Evolutionary conservation across 2,888 invertebrate species (phyloP).

Genomic region (Flexamia atlantica): DNA sequence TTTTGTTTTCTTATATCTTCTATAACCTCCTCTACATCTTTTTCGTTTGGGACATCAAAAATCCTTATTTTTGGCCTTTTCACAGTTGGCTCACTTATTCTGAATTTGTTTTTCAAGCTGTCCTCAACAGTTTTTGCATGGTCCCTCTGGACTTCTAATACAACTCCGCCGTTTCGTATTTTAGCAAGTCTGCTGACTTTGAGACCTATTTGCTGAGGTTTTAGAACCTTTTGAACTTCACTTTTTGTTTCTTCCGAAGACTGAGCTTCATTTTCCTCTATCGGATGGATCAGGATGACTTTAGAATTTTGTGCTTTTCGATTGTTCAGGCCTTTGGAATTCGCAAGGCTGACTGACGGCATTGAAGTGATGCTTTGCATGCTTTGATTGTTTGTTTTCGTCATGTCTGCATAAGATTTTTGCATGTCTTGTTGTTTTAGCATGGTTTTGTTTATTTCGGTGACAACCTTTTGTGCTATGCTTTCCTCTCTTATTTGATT

Average conservation of each 20-base stretch:
- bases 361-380: too few relatives aligned
- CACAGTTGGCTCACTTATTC: not conserved
- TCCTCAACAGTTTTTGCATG: not conserved
- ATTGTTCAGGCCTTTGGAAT: not conserved
- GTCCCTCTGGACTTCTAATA: not conserved
- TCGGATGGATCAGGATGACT: conserved; percentile 6
- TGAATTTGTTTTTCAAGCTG: not conserved
- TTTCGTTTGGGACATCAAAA: conserved; percentile 11
- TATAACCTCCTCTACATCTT: not conserved
- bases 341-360: too few relatives aligned
- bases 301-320: not conserved
- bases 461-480: not conserved
- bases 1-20: not conserved
- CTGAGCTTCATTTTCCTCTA: not conserved
- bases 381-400: not conserved
- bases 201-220: not conserved
- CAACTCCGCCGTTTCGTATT: conserved; percentile 26
- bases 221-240: not conserved
- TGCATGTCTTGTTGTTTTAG: not conserved
- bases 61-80: conserved; percentile 6
- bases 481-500: not conserved
- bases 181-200: not conserved
- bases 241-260: conserved; percentile 12
- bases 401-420: not conserved
- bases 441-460: not conserved